Evolutionary conservation across 2,113 vertebrate species (phyloP).

Genomic region (Hemiscyllium ocellatum): DNA sequence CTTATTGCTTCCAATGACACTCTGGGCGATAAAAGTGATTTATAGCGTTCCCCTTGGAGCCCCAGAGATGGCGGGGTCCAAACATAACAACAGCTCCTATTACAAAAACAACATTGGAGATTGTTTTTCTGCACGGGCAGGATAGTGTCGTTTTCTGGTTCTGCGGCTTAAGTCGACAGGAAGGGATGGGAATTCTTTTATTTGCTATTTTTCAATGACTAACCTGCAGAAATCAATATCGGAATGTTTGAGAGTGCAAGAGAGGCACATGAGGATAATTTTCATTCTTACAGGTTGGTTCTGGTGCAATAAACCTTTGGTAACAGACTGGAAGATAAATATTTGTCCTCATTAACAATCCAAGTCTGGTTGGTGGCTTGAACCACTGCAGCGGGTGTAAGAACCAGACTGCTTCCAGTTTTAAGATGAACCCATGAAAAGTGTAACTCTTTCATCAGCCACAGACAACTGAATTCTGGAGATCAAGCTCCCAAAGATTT

Average conservation of each 20-base stretch:
- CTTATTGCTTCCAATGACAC: slow-evolving; percentile 32
- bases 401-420: not conserved
- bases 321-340: not conserved
- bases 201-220: too few relatives aligned
- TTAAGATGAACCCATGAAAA: not conserved
- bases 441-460: not conserved
- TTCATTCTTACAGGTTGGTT: not conserved
- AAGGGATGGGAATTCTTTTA: not conserved
- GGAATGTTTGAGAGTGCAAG: not conserved
- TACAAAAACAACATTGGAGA: slow-evolving; percentile 40
- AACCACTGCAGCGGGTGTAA: not conserved
- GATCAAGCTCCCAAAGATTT: not conserved
- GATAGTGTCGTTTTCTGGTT: not conserved
- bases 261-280: not conserved
- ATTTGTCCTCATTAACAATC: not conserved
- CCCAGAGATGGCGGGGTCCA: not conserved
- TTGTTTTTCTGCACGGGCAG: not conserved
- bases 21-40: slow-evolving; percentile 32
- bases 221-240: not conserved
- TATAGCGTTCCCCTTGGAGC: not conserved
- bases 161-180: not conserved
- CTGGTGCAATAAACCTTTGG: not conserved
- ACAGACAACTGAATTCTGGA: not conserved
- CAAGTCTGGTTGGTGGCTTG: not conserved
- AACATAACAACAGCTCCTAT: slow-evolving; percentile 23